Evolutionary conservation across 2,797 vertebrate genomes (phyloP).

Genomic region (Onychomys leucogaster): DNA sequence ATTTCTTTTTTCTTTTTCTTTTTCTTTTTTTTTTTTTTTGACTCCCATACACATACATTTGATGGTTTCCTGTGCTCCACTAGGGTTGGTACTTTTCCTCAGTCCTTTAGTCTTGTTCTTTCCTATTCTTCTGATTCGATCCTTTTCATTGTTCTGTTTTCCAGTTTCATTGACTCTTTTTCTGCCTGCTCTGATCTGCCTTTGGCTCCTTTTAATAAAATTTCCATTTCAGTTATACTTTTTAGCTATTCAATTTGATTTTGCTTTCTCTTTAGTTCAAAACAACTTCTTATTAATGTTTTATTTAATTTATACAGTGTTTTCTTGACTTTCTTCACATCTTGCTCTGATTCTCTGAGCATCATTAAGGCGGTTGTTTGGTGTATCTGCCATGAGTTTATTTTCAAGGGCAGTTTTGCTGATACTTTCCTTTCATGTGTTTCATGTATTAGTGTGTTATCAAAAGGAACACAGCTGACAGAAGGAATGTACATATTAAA

Average conservation of each 20-base stretch:
- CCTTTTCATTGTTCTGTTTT: not conserved
- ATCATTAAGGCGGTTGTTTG: not conserved
- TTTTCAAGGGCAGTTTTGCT: not conserved
- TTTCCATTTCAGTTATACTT: not conserved
- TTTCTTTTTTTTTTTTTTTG: not conserved
- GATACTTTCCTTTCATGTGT: not conserved
- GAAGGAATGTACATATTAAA: not conserved
- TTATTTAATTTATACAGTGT: not conserved
- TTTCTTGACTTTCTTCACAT: not conserved
- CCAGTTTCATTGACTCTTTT: not conserved
- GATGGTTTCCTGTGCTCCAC: not conserved
- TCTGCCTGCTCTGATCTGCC: not conserved
- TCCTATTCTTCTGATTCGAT: not conserved
- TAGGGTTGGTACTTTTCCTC: not conserved
- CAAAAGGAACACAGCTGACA: not conserved
- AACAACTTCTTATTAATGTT: not conserved
- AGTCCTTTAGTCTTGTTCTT: not conserved
- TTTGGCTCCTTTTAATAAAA: not conserved
- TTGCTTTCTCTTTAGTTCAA: not conserved
- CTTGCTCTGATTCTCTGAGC: not conserved
- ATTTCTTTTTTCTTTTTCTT: not conserved
- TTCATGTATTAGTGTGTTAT: not conserved
- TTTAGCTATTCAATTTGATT: not conserved
- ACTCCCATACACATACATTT: not conserved
- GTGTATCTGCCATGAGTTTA: not conserved